Evolutionary conservation across 2,797 vertebrate genomes (phyloP).

Genomic region (Lacerta viridis): DNA sequence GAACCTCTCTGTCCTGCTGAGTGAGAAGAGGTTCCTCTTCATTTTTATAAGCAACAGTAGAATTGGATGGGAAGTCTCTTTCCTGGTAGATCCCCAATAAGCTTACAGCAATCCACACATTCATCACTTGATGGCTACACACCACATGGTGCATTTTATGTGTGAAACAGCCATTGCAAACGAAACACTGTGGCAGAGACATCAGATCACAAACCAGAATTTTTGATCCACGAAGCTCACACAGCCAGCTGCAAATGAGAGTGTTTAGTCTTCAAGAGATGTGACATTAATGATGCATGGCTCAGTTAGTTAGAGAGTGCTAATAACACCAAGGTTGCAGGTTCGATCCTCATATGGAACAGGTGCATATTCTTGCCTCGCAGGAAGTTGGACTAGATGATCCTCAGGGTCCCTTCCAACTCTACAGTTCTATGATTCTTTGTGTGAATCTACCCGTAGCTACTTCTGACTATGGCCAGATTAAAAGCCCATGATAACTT

Average conservation of each 20-base stretch:
- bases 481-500: not conserved
- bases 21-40: not conserved
- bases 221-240: constrained; percentile 7
- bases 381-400: too few species aligned
- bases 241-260: not conserved
- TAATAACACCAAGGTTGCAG: too few species aligned
- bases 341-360: too few species aligned
- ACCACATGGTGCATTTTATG: not conserved
- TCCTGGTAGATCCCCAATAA: not conserved
- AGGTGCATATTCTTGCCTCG: too few species aligned
- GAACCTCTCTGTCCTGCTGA: not conserved
- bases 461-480: not conserved
- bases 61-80: not conserved
- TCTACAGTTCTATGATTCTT: too few species aligned
- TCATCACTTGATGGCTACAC: not conserved
- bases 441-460: not conserved
- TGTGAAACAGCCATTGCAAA: not conserved
- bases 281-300: not conserved
- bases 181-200: not conserved
- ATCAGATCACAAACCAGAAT: not conserved
- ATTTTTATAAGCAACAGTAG: not conserved
- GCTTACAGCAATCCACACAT: not conserved
- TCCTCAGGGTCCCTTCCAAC: too few species aligned
- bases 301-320: too few species aligned
- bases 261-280: not conserved